Percentiles rank a stretch among this genome's conserved stretches.
These are phyloP conservation scores for Athene cunicularia DNA, from an alignment of 2,113 vertebrate genomes.

Conservation along the genomic window DNA sequence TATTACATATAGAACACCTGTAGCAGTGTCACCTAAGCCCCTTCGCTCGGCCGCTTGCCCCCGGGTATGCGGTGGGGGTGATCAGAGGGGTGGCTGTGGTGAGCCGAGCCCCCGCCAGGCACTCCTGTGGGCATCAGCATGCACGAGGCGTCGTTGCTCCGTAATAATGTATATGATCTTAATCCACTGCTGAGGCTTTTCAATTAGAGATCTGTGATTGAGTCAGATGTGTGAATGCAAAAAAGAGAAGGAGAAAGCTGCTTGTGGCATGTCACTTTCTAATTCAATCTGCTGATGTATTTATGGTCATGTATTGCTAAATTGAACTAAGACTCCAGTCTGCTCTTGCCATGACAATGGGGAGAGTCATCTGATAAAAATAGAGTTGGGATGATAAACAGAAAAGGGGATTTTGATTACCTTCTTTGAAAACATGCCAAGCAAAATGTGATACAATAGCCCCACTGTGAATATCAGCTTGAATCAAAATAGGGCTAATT, in stretches of 20 bases:
- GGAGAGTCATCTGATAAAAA: slow-evolving; percentile 48
- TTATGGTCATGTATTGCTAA: slow-evolving; percentile 46
- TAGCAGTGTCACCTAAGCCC: accelerated
- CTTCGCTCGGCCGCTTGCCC: background rate
- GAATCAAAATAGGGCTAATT: background rate
- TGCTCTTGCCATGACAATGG: slow-evolving; percentile 54
- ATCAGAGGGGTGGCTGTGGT: background rate
- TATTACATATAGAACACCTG: accelerated
- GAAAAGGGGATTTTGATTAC: background rate
- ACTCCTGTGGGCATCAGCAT: slow-evolving; percentile 4
- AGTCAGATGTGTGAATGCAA: slow-evolving; percentile 24
- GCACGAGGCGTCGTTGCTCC: background rate
- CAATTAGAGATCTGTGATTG: slow-evolving; percentile 36
- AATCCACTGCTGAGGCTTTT: slow-evolving; percentile 25
- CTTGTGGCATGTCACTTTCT: background rate
- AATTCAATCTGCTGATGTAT: slow-evolving; percentile 47
- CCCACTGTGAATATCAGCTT: background rate
- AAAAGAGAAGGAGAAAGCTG: background rate
- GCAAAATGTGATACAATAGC: background rate
- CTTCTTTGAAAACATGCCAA: background rate
- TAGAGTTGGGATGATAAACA: slow-evolving; percentile 39
- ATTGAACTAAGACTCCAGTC: background rate
- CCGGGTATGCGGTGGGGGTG: accelerated
- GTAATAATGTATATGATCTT: background rate
- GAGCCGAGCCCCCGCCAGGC: background rate